A percentile compares a stretch with the other conserved stretches of the same genome.
These are phyloP conservation scores for Hylomyscus alleni DNA, from an alignment of 2,797 vertebrate genomes.

Conservation along the genomic window DNA sequence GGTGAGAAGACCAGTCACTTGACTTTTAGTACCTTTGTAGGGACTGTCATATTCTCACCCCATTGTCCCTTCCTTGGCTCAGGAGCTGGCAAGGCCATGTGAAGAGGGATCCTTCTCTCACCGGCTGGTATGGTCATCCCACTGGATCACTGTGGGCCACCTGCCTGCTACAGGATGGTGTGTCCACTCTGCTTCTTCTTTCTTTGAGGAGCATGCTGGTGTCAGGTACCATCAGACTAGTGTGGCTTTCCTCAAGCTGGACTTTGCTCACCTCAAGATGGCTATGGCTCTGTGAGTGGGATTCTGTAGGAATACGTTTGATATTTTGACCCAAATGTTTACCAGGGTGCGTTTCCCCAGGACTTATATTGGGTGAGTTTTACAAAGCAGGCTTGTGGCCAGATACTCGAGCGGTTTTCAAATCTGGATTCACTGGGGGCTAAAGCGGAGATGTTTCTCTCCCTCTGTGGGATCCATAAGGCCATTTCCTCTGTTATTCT, in stretches of 20 bases:
- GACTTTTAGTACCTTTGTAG: not conserved
- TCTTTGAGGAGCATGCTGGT: not conserved
- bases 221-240: not conserved
- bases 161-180: not conserved
- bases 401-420: not conserved
- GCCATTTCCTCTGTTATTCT: not conserved
- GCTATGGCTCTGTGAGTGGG: not conserved
- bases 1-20: not conserved
- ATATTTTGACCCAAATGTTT: not conserved
- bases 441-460: not conserved
- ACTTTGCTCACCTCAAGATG: not conserved
- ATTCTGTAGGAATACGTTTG: constrained; percentile 15
- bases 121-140: not conserved
- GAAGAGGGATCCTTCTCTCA: not conserved
- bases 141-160: not conserved
- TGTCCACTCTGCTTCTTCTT: not conserved
- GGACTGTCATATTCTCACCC: not conserved
- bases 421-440: not conserved
- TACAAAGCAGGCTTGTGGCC: not conserved
- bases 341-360: not conserved
- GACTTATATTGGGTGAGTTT: not conserved
- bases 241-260: not conserved
- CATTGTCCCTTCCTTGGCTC: not conserved
- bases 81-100: not conserved
- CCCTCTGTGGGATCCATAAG: not conserved